Conservation (phyloP, 1,140 invertebrate genomes). For the Leptinotarsa undecemlineata region DNA sequence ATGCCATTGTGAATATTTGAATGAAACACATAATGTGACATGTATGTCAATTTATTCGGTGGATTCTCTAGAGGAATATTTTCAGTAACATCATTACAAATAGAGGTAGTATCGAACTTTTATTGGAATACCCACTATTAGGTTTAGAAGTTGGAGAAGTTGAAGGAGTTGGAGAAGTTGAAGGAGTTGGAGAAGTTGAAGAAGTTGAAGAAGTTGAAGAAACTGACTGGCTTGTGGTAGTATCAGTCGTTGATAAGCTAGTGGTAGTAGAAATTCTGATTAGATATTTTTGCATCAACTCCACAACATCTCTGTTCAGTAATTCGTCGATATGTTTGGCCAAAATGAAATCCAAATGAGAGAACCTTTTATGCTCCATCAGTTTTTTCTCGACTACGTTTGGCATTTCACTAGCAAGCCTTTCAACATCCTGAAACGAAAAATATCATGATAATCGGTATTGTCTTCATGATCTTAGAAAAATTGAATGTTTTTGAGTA, state of each 20-base stretch:
- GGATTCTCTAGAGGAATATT: no score
- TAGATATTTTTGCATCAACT: not conserved
- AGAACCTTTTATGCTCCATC: constrained; percentile 33
- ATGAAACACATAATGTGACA: no score
- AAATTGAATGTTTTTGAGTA: no score
- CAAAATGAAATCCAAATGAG: constrained; percentile 38
- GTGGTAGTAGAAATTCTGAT: not conserved
- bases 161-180: not conserved
- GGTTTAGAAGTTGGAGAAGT: not conserved
- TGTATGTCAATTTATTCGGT: no score
- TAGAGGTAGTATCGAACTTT: not conserved
- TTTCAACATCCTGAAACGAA: constrained; percentile 39
- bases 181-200: no score
- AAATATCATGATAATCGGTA: not conserved
- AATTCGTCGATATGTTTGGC: constrained; percentile 33
- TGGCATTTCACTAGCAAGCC: constrained; percentile 25
- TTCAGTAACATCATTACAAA: not conserved
- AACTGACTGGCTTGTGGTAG: no score
- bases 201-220: no score
- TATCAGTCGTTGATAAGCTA: not conserved
- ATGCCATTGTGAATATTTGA: no score
- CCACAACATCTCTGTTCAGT: not conserved
- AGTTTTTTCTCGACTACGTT: constrained; percentile 26
- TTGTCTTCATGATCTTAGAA: not conserved
- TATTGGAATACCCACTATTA: not conserved